These are phyloP conservation scores for Trogon melanurus DNA, from an alignment of 2,113 vertebrate species.

Conservation along the genomic window DNA sequence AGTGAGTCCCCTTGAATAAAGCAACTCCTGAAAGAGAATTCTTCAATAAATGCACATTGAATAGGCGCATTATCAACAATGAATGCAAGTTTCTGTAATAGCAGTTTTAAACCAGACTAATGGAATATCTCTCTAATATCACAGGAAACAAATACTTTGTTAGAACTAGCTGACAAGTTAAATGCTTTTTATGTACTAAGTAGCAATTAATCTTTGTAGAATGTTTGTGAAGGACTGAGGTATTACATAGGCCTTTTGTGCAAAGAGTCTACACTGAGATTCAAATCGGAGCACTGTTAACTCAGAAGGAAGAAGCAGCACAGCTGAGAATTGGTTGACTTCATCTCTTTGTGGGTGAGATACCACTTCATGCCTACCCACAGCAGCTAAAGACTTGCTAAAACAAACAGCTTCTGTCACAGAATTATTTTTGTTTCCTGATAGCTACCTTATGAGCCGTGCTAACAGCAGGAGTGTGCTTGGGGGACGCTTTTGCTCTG, in stretches of 20 bases:
- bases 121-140: background rate
- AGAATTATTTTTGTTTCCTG: background rate
- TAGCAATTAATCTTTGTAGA: background rate
- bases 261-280: background rate
- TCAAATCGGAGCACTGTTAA: background rate
- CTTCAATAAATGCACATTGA: background rate
- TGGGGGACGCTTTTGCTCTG: background rate
- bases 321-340: background rate
- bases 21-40: background rate
- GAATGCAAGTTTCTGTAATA: background rate
- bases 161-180: background rate
- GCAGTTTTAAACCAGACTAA: background rate
- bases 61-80: background rate
- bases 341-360: background rate
- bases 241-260: background rate
- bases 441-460: background rate
- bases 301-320: background rate
- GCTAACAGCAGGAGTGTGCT: background rate
- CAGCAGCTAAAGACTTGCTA: background rate
- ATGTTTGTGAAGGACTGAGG: background rate
- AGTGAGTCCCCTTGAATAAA: background rate
- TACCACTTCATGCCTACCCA: background rate
- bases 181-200: background rate
- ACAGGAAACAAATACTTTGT: background rate
- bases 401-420: background rate